These are phyloP conservation scores for Adoxophyes honmai DNA, from an alignment of 1,140 invertebrate genomes.

Conservation along the genomic window DNA sequence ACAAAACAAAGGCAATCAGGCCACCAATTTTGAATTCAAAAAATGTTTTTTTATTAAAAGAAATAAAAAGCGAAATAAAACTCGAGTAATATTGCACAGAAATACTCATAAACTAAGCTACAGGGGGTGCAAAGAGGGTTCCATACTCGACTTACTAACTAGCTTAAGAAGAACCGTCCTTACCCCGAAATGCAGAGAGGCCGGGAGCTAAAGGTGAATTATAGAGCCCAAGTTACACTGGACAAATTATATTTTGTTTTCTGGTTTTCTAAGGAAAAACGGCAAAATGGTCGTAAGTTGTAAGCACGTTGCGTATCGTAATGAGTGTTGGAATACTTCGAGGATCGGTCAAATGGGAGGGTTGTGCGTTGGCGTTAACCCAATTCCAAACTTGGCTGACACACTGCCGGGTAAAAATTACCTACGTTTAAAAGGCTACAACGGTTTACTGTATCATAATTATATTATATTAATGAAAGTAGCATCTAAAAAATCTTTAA, in stretches of 20 bases:
- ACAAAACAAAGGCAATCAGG: too few relatives aligned
- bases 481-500: too few relatives aligned
- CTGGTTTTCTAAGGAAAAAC: constrained; percentile 2
- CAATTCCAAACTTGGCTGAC: too few relatives aligned
- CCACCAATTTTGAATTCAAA: too few relatives aligned
- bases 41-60: not conserved
- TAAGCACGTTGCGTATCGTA: not conserved
- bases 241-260: constrained; percentile 4
- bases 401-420: too few relatives aligned
- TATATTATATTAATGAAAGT: too few relatives aligned
- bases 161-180: not conserved
- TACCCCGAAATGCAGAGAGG: not conserved
- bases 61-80: constrained; percentile 1
- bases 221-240: not conserved
- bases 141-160: not conserved
- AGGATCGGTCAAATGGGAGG: not conserved
- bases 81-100: not conserved
- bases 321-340: not conserved
- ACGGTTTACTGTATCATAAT: too few relatives aligned
- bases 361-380: not conserved
- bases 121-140: not conserved
- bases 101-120: not conserved
- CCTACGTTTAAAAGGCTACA: too few relatives aligned
- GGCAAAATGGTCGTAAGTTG: not conserved
- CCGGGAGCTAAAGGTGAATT: not conserved